Evolutionary conservation across 2,113 vertebrate genomes (phyloP).

Genomic region (Perca fluviatilis): DNA sequence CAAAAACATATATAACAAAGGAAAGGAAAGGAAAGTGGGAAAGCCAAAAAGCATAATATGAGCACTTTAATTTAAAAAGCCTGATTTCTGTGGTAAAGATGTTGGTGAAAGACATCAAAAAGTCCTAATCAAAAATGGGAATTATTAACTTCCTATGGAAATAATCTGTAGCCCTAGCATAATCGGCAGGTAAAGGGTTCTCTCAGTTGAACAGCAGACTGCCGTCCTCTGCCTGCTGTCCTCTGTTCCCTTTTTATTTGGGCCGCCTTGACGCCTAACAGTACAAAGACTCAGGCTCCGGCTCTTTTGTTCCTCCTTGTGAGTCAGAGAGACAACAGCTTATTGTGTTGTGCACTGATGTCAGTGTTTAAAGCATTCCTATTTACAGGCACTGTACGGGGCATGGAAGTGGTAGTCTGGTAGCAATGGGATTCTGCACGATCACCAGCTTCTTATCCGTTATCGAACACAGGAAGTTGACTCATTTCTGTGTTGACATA

Average conservation of each 20-base stretch:
- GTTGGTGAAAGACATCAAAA: not conserved
- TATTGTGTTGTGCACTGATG: conserved; percentile 15
- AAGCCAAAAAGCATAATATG: no score
- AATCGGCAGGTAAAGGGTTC: not conserved
- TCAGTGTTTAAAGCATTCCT: conserved; percentile 28
- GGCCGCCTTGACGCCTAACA: not conserved
- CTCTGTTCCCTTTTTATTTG: conserved; percentile 23
- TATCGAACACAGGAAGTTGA: conserved; percentile 29
- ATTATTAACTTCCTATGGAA: not conserved
- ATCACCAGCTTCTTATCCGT: not conserved
- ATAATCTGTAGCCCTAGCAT: not conserved
- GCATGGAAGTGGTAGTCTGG: not conserved
- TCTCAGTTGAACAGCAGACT: not conserved
- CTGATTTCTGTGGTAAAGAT: not conserved
- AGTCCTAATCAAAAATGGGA: not conserved
- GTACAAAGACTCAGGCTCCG: not conserved
- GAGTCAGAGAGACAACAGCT: conserved; percentile 24
- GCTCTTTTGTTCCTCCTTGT: conserved; percentile 18
- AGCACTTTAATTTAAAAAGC: not conserved
- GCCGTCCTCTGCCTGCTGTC: not conserved
- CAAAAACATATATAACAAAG: no score
- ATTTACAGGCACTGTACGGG: conserved; percentile 13
- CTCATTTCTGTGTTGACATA: conserved; percentile 22
- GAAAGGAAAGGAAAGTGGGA: no score
- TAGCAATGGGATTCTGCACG: not conserved